Percentiles rank a stretch among this genome's conserved stretches.
These are phyloP conservation scores for Drosophila mojavensis DNA, from an alignment of 1,140 invertebrate genomes.

Conservation along the genomic window DNA sequence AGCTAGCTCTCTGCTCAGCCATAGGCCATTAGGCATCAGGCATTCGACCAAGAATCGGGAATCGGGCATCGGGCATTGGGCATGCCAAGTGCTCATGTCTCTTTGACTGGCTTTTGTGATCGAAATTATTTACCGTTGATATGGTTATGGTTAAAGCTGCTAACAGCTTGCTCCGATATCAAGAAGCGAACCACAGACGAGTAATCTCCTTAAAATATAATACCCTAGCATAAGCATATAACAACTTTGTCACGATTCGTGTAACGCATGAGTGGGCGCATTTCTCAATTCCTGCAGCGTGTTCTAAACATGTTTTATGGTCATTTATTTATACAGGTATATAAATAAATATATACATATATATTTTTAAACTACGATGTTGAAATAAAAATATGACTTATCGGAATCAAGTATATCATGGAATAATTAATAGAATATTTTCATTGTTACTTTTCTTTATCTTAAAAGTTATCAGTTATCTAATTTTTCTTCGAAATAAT, in stretches of 20 bases:
- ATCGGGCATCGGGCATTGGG: constrained; percentile 14
- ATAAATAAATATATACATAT: no score
- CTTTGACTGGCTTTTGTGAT: constrained; percentile 56
- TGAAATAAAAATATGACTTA: no score
- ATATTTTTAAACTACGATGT: no score
- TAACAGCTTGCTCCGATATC: constrained; percentile 14
- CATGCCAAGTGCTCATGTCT: constrained; percentile 62
- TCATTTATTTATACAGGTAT: no score
- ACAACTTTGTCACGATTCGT: constrained; percentile 40
- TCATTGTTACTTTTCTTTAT: no score
- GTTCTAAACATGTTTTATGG: neutral
- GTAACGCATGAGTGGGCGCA: constrained; percentile 40
- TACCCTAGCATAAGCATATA: constrained; percentile 28
- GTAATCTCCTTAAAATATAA: constrained; percentile 30
- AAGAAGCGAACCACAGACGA: constrained; percentile 1
- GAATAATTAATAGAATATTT: no score
- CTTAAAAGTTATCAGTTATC: no score
- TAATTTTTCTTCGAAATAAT: no score
- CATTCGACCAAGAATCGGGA: constrained; percentile 15
- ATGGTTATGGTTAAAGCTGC: constrained; percentile 66
- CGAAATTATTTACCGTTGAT: constrained; percentile 82
- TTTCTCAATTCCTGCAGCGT: neutral
- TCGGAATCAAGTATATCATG: no score
- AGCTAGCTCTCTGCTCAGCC: constrained; percentile 22
- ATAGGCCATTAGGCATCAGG: constrained; percentile 24